phyloP scores from a whole-genome alignment of 2,797 vertebrate genomes.

The Babyrousa celebensis region DNA sequence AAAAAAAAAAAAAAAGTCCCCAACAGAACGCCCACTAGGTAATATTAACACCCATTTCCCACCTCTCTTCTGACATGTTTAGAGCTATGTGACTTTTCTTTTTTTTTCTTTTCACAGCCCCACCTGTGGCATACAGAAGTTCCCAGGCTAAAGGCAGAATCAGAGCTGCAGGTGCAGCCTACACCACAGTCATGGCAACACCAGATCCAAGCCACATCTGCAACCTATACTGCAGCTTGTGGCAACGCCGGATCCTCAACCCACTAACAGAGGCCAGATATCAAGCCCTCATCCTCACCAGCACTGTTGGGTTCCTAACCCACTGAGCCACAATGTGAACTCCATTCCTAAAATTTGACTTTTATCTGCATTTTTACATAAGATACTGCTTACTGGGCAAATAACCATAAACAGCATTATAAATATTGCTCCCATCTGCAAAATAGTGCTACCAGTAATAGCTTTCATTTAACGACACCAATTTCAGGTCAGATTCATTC shows the following conservation, averaged over 20 bases:
- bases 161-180: background rate
- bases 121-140: too few relatives aligned
- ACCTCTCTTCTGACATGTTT: conserved; percentile 23
- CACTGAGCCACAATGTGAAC: too few relatives aligned
- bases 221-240: too few relatives aligned
- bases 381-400: background rate
- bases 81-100: background rate
- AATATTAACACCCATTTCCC: background rate
- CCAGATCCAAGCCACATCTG: too few relatives aligned
- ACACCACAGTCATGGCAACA: too few relatives aligned
- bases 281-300: too few relatives aligned
- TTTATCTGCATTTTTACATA: background rate
- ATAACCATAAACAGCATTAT: background rate
- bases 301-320: too few relatives aligned
- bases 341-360: background rate
- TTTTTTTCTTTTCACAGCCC: too few relatives aligned
- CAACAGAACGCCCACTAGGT: background rate
- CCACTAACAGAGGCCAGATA: too few relatives aligned
- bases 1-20: background rate
- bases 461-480: background rate
- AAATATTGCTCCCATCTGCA: conserved; percentile 50
- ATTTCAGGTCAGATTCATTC: conserved; percentile 4
- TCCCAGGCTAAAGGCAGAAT: too few relatives aligned
- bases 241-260: too few relatives aligned
- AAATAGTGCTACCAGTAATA: conserved; percentile 18